Conservation (phyloP, 2,797 vertebrate species). For the Novumbra hubbsi region DNA sequence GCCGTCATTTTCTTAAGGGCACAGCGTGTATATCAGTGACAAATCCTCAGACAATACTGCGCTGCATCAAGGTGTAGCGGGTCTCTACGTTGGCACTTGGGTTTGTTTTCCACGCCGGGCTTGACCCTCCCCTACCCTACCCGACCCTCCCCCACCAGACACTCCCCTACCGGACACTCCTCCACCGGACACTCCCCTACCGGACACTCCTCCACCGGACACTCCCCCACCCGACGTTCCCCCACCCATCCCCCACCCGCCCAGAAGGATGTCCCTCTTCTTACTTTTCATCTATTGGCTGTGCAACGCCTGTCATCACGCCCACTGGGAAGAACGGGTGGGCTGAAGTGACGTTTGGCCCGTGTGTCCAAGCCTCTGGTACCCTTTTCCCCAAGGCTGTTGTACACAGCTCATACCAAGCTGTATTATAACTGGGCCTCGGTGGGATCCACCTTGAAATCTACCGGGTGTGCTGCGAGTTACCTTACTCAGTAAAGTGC, state of each 20-base stretch:
- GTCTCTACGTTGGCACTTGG: constrained; percentile 60
- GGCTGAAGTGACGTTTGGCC: no score
- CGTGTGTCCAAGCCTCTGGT: no score
- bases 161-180: not conserved
- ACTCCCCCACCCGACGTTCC: no score
- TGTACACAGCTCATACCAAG: no score
- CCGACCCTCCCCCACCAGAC: no score
- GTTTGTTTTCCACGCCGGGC: constrained; percentile 65
- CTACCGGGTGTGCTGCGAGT: no score
- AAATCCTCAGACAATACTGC: constrained; percentile 83
- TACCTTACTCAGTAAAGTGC: no score
- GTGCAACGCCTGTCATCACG: not conserved
- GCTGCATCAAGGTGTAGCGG: constrained; percentile 77
- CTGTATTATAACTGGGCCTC: no score
- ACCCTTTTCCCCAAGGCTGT: no score
- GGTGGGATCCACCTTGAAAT: no score
- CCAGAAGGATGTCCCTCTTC: not conserved
- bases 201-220: no score
- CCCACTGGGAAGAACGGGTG: not conserved
- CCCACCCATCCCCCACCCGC: not conserved
- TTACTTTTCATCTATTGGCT: not conserved
- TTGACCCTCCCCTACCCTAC: no score
- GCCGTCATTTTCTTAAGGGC: constrained; percentile 98
- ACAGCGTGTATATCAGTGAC: constrained; percentile 92
- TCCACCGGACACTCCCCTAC: not conserved